Evolutionary conservation across 2,113 vertebrate species (phyloP), one percentile per base, ranked within the genome.

Genomic region (Epinephelus lanceolatus): DNA sequence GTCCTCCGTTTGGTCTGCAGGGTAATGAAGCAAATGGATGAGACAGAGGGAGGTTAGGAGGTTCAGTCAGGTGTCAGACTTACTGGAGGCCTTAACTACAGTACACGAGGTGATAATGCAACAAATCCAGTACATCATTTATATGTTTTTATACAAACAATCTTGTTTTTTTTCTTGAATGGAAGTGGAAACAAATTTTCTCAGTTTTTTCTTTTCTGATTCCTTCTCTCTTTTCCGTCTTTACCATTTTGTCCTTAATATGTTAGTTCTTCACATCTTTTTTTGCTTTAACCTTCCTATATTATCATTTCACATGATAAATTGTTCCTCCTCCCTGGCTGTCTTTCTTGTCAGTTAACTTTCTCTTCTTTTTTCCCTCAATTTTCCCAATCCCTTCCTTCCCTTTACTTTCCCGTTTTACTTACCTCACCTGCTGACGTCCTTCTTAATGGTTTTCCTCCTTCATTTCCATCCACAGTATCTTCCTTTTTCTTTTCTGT

Each of bases 1-100:
- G 86, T 79, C 87, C 81, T 71, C 56, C 37, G 3, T 88, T 68
- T 85, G 81, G 67, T 83, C 77, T 74, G 52, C 62, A 23, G 89
- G 76, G 76, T 91, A 90, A 91, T 81, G 83, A 91, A 86, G 72
- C 63, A 71, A 75, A 56, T 53, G 25, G n/a, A 42, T 47, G 51
- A 74, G 71, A 70, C 52, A 37, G 57, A 52, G 33, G 55, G 51
- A 70, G 78, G 76, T 9, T 60, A 6, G 1, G 25, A 33, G 63
- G 76, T 73, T 83, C 77, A 78, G 42, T 87, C 89, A 85, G 82
- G 84, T 91, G 86, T 90, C 88, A 86, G 69, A 86, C 52, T 45
- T 71, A 45, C 25, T 76, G 66, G 56, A 81, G 67, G 55, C 67
- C 62, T 71, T 70, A 83, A 88, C 53, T 61, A 73, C 55, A 42